phyloP scores from a whole-genome alignment of 1,140 invertebrate genomes.

The Papilio glaucus region DNA sequence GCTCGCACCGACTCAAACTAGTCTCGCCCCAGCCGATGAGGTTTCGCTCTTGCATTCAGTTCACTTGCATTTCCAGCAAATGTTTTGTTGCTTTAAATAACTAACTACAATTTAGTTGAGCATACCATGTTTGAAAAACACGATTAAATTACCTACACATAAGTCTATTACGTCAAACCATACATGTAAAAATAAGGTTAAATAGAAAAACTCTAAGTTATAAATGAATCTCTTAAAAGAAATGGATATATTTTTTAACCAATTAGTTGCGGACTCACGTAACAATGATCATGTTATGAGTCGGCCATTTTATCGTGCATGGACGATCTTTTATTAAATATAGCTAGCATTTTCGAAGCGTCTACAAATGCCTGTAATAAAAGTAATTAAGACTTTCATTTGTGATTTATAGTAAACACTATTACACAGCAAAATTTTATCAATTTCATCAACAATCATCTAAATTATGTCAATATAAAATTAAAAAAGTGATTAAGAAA shows the following conservation, averaged over 20 bases:
- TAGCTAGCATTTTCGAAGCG: conserved; percentile 16
- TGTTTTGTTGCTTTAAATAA: conserved; percentile 37
- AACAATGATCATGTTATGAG: conserved; percentile 29
- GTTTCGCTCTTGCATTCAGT: conserved; percentile 38
- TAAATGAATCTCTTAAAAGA: not conserved
- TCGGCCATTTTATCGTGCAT: conserved; percentile 34
- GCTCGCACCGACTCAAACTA: conserved; percentile 37
- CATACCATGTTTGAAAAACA: conserved; percentile 11
- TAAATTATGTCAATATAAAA: not conserved
- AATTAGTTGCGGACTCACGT: conserved; percentile 27
- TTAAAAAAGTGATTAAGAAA: too few species aligned
- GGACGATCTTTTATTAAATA: conserved; percentile 29
- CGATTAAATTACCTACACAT: not conserved
- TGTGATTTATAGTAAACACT: not conserved
- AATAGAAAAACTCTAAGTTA: not conserved
- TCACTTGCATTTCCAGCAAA: conserved; percentile 29
- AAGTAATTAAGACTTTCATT: not conserved
- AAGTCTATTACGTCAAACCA: not conserved
- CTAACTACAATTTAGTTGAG: conserved; percentile 34
- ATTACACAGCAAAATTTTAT: not conserved
- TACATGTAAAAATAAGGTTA: not conserved
- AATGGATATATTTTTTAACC: conserved; percentile 5
- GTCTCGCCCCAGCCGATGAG: conserved; percentile 30
- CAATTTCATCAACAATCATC: not conserved
- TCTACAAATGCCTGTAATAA: conserved; percentile 24